Evolutionary conservation across 2,113 vertebrate genomes (phyloP).

Genomic region (Orientallactaga bullata): DNA sequence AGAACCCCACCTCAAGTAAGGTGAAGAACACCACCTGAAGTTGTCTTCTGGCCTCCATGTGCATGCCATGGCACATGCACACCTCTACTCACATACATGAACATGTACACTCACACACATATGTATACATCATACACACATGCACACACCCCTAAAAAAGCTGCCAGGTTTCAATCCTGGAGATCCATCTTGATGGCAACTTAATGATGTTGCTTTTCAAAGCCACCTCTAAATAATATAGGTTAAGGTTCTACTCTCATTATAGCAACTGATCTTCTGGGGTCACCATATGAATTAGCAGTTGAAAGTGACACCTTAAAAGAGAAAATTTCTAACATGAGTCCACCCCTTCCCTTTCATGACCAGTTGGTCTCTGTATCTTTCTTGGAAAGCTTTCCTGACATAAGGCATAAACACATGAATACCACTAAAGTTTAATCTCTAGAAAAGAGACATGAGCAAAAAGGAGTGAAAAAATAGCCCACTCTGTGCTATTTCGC

Average conservation of each 20-base stretch:
- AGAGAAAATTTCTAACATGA: background rate
- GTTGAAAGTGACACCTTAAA: background rate
- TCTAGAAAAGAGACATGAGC: background rate
- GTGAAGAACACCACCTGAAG: too few species aligned
- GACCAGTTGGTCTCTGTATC: background rate
- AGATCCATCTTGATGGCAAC: background rate
- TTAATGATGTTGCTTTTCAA: background rate
- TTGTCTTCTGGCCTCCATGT: too few species aligned
- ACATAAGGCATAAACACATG: background rate
- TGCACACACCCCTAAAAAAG: too few species aligned
- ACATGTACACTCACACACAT: too few species aligned
- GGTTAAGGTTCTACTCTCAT: background rate
- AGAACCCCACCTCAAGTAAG: too few species aligned
- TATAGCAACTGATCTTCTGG: background rate
- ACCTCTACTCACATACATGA: too few species aligned
- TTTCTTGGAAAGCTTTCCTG: background rate
- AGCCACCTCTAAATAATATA: background rate
- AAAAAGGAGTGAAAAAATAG: too few species aligned
- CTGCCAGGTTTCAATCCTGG: background rate
- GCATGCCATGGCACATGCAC: too few species aligned
- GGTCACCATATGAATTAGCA: background rate
- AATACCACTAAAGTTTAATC: background rate
- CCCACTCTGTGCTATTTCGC: background rate
- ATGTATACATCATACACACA: too few species aligned
- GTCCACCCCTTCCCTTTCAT: background rate